These are phyloP conservation scores for Anhinga anhinga DNA, from an alignment of 2,113 vertebrate genomes.

Conservation along the genomic window DNA sequence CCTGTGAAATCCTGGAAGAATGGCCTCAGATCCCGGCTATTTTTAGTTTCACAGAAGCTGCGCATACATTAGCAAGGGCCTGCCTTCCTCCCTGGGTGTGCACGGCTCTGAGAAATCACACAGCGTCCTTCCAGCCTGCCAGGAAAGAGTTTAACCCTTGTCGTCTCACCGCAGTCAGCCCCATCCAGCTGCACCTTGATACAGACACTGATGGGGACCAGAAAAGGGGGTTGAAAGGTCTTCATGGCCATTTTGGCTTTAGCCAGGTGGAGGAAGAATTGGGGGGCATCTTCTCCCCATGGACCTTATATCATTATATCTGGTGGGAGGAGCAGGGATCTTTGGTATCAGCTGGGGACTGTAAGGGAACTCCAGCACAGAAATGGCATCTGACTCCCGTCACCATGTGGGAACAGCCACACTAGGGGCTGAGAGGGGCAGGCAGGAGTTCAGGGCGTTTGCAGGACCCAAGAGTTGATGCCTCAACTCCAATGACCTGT, in stretches of 20 bases:
- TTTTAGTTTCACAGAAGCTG: slow-evolving; percentile 58
- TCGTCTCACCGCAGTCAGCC: accelerated
- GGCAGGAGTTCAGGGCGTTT: background rate
- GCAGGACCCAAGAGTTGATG: background rate
- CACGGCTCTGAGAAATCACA: background rate
- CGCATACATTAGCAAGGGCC: slow-evolving; percentile 44
- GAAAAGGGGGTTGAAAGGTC: background rate
- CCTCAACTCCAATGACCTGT: background rate
- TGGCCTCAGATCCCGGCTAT: slow-evolving; percentile 59
- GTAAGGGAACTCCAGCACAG: background rate
- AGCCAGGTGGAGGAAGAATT: background rate
- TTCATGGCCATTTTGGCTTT: background rate
- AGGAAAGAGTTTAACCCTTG: slow-evolving; percentile 23
- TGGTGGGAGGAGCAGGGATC: background rate
- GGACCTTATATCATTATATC: background rate
- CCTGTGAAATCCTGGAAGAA: slow-evolving; percentile 65
- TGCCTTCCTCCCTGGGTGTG: background rate
- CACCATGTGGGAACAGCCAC: background rate
- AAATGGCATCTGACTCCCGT: background rate
- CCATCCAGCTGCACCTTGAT: background rate
- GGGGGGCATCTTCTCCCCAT: background rate
- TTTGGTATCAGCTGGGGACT: background rate
- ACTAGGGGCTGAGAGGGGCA: accelerated
- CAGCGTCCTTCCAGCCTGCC: background rate
- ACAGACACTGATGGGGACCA: accelerated